A percentile compares a stretch with the other conserved stretches of the same genome.
Evolutionary conservation across 2,797 vertebrate genomes (phyloP).

Genomic region (Ataeniobius toweri): DNA sequence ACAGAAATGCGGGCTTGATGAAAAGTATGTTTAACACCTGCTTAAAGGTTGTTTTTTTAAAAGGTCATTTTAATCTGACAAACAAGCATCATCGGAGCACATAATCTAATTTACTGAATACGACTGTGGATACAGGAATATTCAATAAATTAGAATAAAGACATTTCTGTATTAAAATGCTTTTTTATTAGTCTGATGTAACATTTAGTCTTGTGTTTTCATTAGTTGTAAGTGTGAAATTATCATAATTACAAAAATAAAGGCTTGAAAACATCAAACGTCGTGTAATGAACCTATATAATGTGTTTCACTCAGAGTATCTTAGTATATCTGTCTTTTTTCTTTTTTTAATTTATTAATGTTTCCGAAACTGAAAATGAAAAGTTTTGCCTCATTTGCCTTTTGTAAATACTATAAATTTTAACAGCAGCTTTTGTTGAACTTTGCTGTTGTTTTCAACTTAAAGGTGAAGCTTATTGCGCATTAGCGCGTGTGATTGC

Average conservation of each 20-base stretch:
- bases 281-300: background rate
- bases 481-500: constrained; percentile 17
- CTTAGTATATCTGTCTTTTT: too few species aligned
- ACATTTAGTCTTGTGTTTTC: background rate
- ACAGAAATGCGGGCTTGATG: background rate
- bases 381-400: too few species aligned
- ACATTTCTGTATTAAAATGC: background rate
- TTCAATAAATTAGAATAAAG: background rate
- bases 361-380: too few species aligned
- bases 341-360: too few species aligned
- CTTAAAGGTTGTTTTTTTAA: background rate
- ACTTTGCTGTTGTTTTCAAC: background rate
- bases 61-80: background rate
- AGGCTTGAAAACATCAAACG: background rate
- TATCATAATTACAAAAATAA: background rate
- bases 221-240: background rate
- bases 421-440: too few species aligned
- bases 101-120: background rate
- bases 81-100: background rate
- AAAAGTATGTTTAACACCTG: background rate
- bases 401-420: too few species aligned
- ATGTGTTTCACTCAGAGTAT: background rate
- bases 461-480: constrained; percentile 30
- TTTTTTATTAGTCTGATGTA: background rate
- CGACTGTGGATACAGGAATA: background rate